phyloP scores from a whole-genome alignment of 2,113 vertebrate species.

The Tetrax tetrax region DNA sequence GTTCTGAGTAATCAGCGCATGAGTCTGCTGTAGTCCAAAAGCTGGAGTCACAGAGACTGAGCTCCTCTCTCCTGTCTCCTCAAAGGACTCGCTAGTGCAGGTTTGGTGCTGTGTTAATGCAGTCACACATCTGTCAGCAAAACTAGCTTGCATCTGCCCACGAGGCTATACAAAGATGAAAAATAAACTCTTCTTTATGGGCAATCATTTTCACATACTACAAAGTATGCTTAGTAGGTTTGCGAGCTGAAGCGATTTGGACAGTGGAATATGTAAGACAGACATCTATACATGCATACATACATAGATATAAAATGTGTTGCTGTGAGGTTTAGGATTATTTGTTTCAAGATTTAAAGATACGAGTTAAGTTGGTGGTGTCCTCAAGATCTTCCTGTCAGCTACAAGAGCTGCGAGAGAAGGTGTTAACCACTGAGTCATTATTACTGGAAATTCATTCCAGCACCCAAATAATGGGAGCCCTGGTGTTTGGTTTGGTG shows the following conservation, averaged over 20 bases:
- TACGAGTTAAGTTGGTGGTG: not conserved
- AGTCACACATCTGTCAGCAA: not conserved
- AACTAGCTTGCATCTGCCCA: not conserved
- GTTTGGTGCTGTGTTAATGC: not conserved
- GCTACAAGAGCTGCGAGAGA: not conserved
- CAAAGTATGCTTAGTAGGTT: not conserved
- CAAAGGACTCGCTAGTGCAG: not conserved
- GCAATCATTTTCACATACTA: not conserved
- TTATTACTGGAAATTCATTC: not conserved
- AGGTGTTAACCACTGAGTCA: not conserved
- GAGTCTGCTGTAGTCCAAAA: not conserved
- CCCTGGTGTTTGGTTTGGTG: not conserved
- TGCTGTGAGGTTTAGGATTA: not conserved
- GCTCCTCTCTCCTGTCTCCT: not conserved
- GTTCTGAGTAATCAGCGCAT: not conserved
- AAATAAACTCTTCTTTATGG: not conserved
- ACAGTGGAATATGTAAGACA: not conserved
- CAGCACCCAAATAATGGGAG: not conserved
- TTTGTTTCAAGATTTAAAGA: not conserved
- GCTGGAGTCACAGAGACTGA: rapidly evolving
- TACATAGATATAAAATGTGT: not conserved
- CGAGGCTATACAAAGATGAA: not conserved
- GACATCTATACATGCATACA: not conserved
- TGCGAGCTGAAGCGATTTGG: not conserved
- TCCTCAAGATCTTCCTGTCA: not conserved